A percentile compares a stretch with the other conserved stretches of the same genome.
Evolutionary conservation across 2,113 vertebrate species (phyloP).

Genomic region (Crypturellus undulatus): DNA sequence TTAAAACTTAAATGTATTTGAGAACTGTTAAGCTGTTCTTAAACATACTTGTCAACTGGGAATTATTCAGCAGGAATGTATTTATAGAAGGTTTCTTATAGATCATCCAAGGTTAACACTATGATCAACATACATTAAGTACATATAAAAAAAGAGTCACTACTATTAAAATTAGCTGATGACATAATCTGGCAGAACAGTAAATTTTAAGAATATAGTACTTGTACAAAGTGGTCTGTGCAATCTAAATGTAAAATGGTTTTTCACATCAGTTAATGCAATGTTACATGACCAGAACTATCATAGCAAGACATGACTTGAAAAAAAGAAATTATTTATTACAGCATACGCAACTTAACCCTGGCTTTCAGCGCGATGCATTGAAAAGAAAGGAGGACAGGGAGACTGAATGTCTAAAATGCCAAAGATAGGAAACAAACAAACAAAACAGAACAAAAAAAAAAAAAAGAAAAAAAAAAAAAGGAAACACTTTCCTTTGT

Average conservation of each 20-base stretch:
- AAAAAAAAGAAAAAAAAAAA: too few relatives aligned
- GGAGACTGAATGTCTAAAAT: neutral
- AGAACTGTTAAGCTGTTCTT: neutral
- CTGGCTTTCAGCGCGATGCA: neutral
- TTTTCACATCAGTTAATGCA: neutral
- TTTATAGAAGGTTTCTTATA: slow-evolving; percentile 60
- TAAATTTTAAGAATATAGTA: neutral
- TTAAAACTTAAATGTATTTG: neutral
- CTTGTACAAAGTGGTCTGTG: neutral
- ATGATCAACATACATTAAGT: slow-evolving; percentile 15
- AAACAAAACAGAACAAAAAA: too few relatives aligned
- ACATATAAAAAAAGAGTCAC: slow-evolving; percentile 26
- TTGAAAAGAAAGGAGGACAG: neutral
- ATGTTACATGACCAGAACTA: fast-evolving
- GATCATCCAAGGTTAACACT: slow-evolving; percentile 13
- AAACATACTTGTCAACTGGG: neutral
- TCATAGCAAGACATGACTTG: neutral
- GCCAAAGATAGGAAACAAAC: neutral
- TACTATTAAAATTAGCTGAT: slow-evolving; percentile 3
- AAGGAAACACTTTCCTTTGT: neutral
- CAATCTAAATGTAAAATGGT: neutral
- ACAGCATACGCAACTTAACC: neutral
- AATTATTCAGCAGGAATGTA: slow-evolving; percentile 16
- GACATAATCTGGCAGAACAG: slow-evolving; percentile 11
- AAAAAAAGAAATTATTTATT: neutral